A percentile compares a stretch with the other conserved stretches of the same genome.
Conservation (phyloP, 2,797 vertebrate genomes). For the Anguilla anguilla region DNA sequence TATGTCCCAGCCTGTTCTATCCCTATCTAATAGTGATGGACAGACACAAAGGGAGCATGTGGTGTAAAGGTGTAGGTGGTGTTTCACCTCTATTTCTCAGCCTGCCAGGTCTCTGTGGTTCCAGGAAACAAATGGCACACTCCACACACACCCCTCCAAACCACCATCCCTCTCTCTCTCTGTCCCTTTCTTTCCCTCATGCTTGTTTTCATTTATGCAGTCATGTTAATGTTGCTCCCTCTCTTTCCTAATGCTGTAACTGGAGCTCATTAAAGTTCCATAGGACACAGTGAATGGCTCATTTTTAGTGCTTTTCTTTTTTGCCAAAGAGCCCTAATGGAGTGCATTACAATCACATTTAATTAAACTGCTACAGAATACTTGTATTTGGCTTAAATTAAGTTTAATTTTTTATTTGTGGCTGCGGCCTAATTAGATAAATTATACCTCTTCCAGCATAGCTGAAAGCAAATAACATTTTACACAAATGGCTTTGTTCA, state of each 20-base stretch:
- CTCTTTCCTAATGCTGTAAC: conserved; percentile 35
- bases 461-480: conserved; percentile 33
- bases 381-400: conserved; percentile 47
- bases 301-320: conserved; percentile 51
- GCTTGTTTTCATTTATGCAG: conserved; percentile 23
- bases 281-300: conserved; percentile 41
- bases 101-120: not conserved
- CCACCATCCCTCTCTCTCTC: not conserved
- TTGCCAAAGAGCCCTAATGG: conserved; percentile 46
- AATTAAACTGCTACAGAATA: conserved; percentile 49
- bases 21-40: not conserved
- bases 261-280: conserved; percentile 38
- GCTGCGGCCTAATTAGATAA: conserved; percentile 52
- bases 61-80: not conserved
- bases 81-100: not conserved
- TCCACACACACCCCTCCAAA: not conserved
- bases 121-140: not conserved
- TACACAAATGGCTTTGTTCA: conserved; percentile 35
- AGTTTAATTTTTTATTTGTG: conserved; percentile 44
- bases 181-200: not conserved
- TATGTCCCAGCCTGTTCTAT: not conserved
- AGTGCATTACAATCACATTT: conserved; percentile 51
- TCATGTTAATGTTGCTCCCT: conserved; percentile 27
- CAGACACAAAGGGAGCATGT: not conserved
- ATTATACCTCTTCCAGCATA: conserved; percentile 35